Evolutionary conservation across 2,113 vertebrate genomes (phyloP), one percentile per base, ranked within the genome.

Genomic region (Cyanistes caeruleus): DNA sequence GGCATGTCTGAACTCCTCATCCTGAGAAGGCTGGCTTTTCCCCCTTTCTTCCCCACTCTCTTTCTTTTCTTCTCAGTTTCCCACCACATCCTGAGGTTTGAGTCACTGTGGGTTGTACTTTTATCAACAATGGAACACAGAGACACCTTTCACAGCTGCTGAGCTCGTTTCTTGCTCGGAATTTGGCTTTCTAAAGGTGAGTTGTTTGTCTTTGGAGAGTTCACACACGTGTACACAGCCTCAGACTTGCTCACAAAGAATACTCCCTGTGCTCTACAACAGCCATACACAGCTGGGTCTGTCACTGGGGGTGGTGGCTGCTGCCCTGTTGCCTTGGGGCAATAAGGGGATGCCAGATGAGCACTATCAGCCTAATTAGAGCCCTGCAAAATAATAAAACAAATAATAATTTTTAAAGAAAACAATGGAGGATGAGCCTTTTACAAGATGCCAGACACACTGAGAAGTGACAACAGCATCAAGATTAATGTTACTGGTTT

Each of bases 141-240:
- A 96, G 74, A 49, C 72, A 77, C 48, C 44, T 37, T 95, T 94
- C 87, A 90, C 85, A 95, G 91, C 85, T 95, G 94, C 90, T 31
- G 77, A 93, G 77, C 74, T 82, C 19, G 0, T 90, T 94, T 64
- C 69, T 89, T 60, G 14, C 82, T 87, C 35, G 79, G 95, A 90
- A 95, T 95, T 90, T 84, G 62, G 62, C 88, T 93, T 91, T 82
- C 28, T n/a, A 79, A 87, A 90, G 62, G 58, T 43, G 19, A 51
- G 43, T 27, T 92, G 89, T 86, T 97, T 95, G 83, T 73, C 90
- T 96, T 92, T 90, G 81, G 78, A 89, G 89, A 48, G 67, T 37
- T 96, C 56, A 46, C 1, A 1, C 82, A 81, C 25, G 14, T 58
- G 53, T 76, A 46, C 67, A 46, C 70, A 86, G 72, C 68, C 72